These are phyloP conservation scores for Philopedon plagiatum DNA, from an alignment of 2,888 invertebrate species.

Conservation along the genomic window DNA sequence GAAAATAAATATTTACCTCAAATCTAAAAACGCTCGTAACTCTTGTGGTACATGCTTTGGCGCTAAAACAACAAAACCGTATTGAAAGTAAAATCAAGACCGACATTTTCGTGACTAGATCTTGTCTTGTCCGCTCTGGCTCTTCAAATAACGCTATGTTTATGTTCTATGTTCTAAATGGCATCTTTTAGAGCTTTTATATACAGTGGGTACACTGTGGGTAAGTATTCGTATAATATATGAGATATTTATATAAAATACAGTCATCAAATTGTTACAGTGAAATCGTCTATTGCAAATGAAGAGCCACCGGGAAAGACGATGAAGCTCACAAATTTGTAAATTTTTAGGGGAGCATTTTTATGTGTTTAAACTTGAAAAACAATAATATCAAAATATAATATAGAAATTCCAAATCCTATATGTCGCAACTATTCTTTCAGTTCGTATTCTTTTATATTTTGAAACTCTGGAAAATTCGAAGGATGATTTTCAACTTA, in stretches of 20 bases:
- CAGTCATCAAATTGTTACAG: too few species aligned
- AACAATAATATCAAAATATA: too few species aligned
- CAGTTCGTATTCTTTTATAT: too few species aligned
- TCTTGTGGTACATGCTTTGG: constrained; percentile 36
- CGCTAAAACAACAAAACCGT: constrained; percentile 46
- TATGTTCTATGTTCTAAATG: constrained; percentile 46
- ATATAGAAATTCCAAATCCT: too few species aligned
- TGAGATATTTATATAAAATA: not conserved
- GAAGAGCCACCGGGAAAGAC: too few species aligned
- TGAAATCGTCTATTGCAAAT: too few species aligned
- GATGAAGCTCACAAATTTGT: too few species aligned
- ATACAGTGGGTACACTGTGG: constrained; percentile 29
- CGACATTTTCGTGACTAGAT: constrained; percentile 56
- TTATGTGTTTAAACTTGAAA: too few species aligned
- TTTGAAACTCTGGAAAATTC: too few species aligned
- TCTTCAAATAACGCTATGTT: constrained; percentile 54
- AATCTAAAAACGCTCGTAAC: constrained; percentile 33
- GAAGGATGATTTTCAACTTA: too few species aligned
- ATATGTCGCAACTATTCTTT: too few species aligned
- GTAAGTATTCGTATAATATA: constrained; percentile 17
- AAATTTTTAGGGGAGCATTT: too few species aligned
- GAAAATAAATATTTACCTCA: constrained; percentile 40
- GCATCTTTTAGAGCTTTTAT: constrained; percentile 33
- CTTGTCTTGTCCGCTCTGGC: constrained; percentile 53
- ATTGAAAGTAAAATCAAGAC: constrained; percentile 53